phyloP scores from a whole-genome alignment of 2,113 vertebrate genomes.

The Thunnus thynnus region DNA sequence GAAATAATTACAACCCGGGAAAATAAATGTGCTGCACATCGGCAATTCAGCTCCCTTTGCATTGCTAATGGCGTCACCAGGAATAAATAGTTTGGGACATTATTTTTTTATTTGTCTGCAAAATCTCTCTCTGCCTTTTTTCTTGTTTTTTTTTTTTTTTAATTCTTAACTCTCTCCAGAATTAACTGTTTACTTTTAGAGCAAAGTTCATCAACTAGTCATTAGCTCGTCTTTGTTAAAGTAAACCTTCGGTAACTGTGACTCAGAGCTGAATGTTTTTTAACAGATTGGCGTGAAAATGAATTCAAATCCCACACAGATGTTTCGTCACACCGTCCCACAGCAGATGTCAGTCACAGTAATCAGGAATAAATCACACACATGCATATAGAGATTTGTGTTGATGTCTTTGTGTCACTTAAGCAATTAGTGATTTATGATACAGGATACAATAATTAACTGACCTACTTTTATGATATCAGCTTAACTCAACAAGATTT shows the following conservation, averaged over 20 bases:
- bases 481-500: too few species aligned
- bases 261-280: conserved; percentile 27
- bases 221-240: conserved; percentile 52
- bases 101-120: conserved; percentile 7
- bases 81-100: conserved; percentile 15
- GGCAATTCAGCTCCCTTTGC: conserved; percentile 7
- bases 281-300: conserved; percentile 57
- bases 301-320: conserved; percentile 38
- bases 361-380: conserved; percentile 14
- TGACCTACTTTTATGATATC: too few species aligned
- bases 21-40: background rate
- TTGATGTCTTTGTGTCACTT: background rate
- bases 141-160: background rate
- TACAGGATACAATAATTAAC: too few species aligned
- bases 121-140: conserved; percentile 9
- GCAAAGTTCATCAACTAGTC: conserved; percentile 52
- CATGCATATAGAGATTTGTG: background rate
- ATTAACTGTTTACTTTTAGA: conserved; percentile 40
- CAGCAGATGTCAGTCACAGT: conserved; percentile 40
- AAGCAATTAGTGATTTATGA: too few species aligned
- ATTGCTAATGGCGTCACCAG: conserved; percentile 35
- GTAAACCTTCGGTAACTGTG: conserved; percentile 43
- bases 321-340: conserved; percentile 10
- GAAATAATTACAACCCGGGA: conserved; percentile 59
- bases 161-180: conserved; percentile 8